Evolutionary conservation across 2,888 invertebrate genomes (phyloP), one percentile per base, ranked within the genome.

Genomic region (Anodontia alba): DNA sequence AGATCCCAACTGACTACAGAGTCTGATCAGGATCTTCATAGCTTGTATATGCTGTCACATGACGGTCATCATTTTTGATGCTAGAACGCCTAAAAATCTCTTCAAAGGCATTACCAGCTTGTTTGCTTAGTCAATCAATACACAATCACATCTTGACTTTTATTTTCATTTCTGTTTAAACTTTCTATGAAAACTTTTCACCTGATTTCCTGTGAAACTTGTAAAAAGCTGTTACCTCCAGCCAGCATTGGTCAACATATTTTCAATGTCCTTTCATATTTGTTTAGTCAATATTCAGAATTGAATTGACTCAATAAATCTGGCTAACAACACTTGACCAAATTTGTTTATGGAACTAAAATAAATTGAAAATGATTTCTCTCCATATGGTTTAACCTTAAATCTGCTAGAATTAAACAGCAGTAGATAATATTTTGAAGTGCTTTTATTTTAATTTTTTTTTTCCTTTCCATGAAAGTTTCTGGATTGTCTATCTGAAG

Each of bases 171-270:
- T 62, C 62, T 26, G 33, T 62, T 62, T 62, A 62, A 17, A 31
- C 31, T 5, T 17, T 62, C 3, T 62, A 20, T 20, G 23, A 62
- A 62, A 62, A 33, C 62, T 33, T 62, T 62, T 62, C 62, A 62
- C 33, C 62, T 20, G 62, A 62, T 62, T 62, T 62, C 62, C 62
- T 62, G 62, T 20, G 31, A 31, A 57, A 62, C 33, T 62, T 62
- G 62, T 62, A 3, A 62, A 62, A 62, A 62, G 33, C 62, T 62
- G 62, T 62, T 62, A 62, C 62, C 62, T n/a, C 23, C 31, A 62
- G 62, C 62, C 62, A 15, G 23, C 33, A 62, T 62, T 62, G 62
- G 62, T 62, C 62, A 62, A 62, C 33, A 33, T 62, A 1, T 33
- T 62, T 33, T 62, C 62, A 62, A 29, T 62, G 62, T 62, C 62